These are phyloP conservation scores for Phthorimaea operculella DNA, from an alignment of 1,140 invertebrate species.

Conservation along the genomic window DNA sequence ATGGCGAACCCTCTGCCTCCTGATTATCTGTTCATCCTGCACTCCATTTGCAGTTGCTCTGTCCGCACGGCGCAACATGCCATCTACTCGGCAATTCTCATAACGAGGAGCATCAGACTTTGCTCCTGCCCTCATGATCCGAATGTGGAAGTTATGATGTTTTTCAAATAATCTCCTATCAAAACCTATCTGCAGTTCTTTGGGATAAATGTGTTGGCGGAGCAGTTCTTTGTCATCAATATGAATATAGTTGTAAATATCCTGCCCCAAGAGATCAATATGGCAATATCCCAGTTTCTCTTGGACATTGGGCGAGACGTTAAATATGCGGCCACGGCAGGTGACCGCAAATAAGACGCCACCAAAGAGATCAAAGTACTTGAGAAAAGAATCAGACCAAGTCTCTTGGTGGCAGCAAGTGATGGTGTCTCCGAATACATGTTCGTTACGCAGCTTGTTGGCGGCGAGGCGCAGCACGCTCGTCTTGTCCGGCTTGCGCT, in stretches of 20 bases:
- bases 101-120: constrained; percentile 77
- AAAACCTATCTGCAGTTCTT: constrained; percentile 55
- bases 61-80: constrained; percentile 68
- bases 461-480: constrained; percentile 87
- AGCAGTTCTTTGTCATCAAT: constrained; percentile 82
- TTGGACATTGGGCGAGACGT: constrained; percentile 87
- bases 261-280: constrained; percentile 89
- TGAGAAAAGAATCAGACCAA: constrained; percentile 59
- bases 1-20: constrained; percentile 63
- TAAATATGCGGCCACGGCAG: constrained; percentile 84
- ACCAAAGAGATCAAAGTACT: constrained; percentile 70
- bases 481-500: constrained; percentile 90
- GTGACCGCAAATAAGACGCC: constrained; percentile 86
- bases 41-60: constrained; percentile 57
- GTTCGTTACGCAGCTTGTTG: constrained; percentile 75
- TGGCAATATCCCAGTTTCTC: constrained; percentile 85
- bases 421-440: constrained; percentile 68
- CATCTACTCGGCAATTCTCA: constrained; percentile 74
- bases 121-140: constrained; percentile 73
- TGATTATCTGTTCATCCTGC: constrained; percentile 65
- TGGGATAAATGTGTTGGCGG: constrained; percentile 75
- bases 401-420: constrained; percentile 56
- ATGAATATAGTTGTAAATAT: constrained; percentile 83
- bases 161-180: constrained; percentile 51
- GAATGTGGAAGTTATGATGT: constrained; percentile 67